Base-by-base conservation (phyloP, 2,888 invertebrate species). In the Caradrina clavipalpis region DNA sequence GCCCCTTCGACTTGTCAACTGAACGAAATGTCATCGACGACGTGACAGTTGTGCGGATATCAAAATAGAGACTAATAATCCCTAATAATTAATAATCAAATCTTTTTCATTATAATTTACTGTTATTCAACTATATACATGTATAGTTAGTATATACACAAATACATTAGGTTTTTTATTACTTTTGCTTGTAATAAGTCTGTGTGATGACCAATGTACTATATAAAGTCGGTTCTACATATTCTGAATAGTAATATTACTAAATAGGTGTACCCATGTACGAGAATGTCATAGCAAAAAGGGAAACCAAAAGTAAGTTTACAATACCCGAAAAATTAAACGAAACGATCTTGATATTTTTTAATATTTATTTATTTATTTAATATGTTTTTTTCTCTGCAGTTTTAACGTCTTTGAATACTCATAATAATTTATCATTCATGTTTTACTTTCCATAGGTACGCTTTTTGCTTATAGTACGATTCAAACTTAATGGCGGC, bases 1-100 rank as follows among this genome's bases (percentile, higher is more conserved):
- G 91, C 90, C 91, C 86, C 87, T 86, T 78, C 85, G 83, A 85
- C 79, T 88, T 89, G 88, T 85, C 90, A 87, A 85, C 83, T 83
- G 84, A 84, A 84, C 74, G 81, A 88, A 88, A 88, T 89, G 89
- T 89, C 89, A 89, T 82, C 64, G 77, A 60, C 81, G 76, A 82
- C 71, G 73, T 87, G 85, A 86, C 85, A 86, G 81, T 13, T 78
- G 61, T 0, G 42, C 35, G 63, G 68, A 73, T 53, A 64, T 68
- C 75, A 76, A 58, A 59, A 50, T 59, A 19, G 47, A 39, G 6
- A 65, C 31, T 39, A 50, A 5, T 50, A 22, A 0, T 0, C 0
- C 17, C 15, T 2, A 45, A 15, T 22, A 49, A 35, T 19, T n/a
- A 19, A 0, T 22, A 51, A 2, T 19, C 0, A 10, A 21, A 3